Evolutionary conservation across 2,888 invertebrate genomes (phyloP), one percentile per base, ranked within the genome.

Genomic region (Andrena praecox): DNA sequence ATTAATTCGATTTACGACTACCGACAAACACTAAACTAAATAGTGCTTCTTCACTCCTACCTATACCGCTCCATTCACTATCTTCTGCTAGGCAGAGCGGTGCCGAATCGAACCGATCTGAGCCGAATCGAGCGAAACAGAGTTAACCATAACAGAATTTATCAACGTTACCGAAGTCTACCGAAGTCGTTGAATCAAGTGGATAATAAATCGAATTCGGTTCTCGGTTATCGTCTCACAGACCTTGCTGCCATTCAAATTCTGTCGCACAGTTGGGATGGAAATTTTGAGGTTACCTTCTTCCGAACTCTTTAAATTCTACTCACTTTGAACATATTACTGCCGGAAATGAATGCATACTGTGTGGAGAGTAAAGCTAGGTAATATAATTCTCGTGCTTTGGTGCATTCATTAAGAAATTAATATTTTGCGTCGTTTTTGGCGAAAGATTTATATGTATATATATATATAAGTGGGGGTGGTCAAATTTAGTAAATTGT

Each of bases 21-120:
- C 10, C 48, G 27, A 56, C 56, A 75, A n/a, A 75, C 20, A 66
- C n/a, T 27, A 33, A 67, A 80, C 50, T 31, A 6, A 33, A 0
- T 33, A 71, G 50, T 16, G 27, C 12, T 70, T 50, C 33, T 64
- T 24, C 52, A 42, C 2, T 50, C 27, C 31, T 77, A 63, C 52
- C 64, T 42, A 66, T 10, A 35, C 24, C 27, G 64, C 64, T 71
- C 60, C 70, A 69, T 63, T 74, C 52, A 52, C 66, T 78, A 70
- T 71, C 52, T 66, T 20, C 60, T 71, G 35, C 56, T 70, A 35
- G 35, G 54, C 48, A 54, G 35, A 35, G 20, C 50, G 64, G 5
- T 59, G 24, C 78, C 78, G 80, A 80, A 74, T 74, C 33, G 31
- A 81, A 80, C 64, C 80, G 73, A 81, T 35, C 59, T 24, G 2